Evolutionary conservation across 1,140 invertebrate species (phyloP), one percentile per base, ranked within the genome.

Genomic region (Odontomachus brunneus): DNA sequence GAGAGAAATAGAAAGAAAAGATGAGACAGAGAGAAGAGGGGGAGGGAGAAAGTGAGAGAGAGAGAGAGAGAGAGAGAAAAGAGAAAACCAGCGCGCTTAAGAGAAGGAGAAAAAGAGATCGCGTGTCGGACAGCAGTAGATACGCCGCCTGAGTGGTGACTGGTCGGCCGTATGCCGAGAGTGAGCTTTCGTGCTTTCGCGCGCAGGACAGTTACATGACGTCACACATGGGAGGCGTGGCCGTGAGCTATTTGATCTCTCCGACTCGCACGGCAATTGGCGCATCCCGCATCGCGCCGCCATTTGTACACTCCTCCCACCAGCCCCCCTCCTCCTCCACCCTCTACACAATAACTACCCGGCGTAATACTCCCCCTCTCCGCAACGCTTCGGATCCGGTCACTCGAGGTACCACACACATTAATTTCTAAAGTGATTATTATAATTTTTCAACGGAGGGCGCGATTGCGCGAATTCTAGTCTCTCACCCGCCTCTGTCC

Each of bases 351-450:
- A 44, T 9, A 11, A 22, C n/a, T n/a, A n/a, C 17, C 22, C 48
- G 22, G 1, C 48, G 59, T 49, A 60, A 74, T 75, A 60, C 48
- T 33, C 62, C 26, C 49, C 38, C 15, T 38, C 24, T 38, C 59
- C 49, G 17, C 75, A 26, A 62, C 75, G 49, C n/a, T 9, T 44
- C 78, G 63, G 63, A 72, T 75, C 38, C 72, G 71, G 73, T 66
- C 24, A 80, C 55, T 53, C 83, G 80, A 75, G 86, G 85, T 87
- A 90, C 89, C 75, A 44, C 38, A 44, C 38, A 44, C 91, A 92
- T 93, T 93, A 92, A 92, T 92, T 92, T 92, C 85, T 90, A 91
- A 92, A 92, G 89, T 90, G 89, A 91, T 93, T 92, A 92, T 92
- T 92, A 90, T 90, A 91, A 92, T 91, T 92, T 92, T 89, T 87